phyloP scores from a whole-genome alignment of 2,113 vertebrate genomes.

The Poeciliopsis turrubarensis region DNA sequence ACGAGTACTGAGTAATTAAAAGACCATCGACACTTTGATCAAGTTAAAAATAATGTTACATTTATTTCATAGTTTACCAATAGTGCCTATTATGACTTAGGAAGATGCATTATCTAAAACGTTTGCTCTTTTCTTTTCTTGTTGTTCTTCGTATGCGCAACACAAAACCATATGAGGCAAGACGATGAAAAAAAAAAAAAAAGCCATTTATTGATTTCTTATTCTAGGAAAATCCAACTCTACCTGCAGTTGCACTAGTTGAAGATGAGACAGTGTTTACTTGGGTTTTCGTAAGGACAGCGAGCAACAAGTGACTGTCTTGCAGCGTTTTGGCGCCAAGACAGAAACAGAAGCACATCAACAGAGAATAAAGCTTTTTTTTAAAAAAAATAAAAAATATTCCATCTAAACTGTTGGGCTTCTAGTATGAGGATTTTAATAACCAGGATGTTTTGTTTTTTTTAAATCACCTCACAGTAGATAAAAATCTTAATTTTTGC shows the following conservation, averaged over 20 bases:
- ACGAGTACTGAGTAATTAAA: too few species aligned
- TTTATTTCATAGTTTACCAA: neutral
- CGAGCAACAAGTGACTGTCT: slow-evolving; percentile 16
- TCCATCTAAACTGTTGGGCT: slow-evolving; percentile 30
- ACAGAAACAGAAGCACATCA: slow-evolving; percentile 37
- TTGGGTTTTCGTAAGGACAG: slow-evolving; percentile 42
- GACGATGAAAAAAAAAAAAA: slow-evolving; percentile 56
- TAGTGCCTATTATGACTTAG: too few species aligned
- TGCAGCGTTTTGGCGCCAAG: slow-evolving; percentile 35
- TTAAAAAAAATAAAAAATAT: slow-evolving; percentile 25
- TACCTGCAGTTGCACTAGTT: slow-evolving; percentile 44
- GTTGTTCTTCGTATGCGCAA: neutral
- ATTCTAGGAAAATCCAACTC: slow-evolving; percentile 38
- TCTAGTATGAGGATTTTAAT: slow-evolving; percentile 30
- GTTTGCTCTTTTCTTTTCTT: neutral
- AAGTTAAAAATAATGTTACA: neutral
- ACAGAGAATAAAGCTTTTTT: slow-evolving; percentile 32
- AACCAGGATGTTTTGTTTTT: too few species aligned
- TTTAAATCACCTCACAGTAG: slow-evolving; percentile 9
- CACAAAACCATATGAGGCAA: slow-evolving; percentile 12
- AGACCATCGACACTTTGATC: neutral
- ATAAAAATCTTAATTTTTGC: slow-evolving; percentile 38
- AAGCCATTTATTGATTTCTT: slow-evolving; percentile 65
- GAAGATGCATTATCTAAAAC: neutral
- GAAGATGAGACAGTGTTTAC: slow-evolving; percentile 47